Base-by-base conservation (phyloP, 1,140 invertebrate genomes). In the Notospermus geniculatus region DNA sequence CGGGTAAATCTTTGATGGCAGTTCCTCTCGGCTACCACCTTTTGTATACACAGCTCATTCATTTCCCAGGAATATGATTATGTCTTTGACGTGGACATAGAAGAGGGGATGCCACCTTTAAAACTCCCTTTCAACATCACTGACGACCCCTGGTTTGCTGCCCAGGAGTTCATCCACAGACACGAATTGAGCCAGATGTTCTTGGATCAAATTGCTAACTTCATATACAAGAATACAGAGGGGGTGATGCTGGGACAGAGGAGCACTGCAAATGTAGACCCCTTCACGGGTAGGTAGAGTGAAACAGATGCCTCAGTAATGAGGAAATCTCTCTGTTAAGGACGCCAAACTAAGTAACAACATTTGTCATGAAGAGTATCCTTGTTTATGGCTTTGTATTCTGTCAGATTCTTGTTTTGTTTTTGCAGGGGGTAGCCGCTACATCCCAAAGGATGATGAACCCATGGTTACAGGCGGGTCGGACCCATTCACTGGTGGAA, bases 171-270 rank as follows among this genome's bases (percentile, higher is more conserved):
- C 73, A 83, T 89, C 28, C 80, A 87, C 62, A 83, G 86, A 70
- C 86, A 98, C 78, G 84, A 90, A 69, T 84, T 98, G 41, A 89
- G 88, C 62, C 91, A 93, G 81, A 32, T 73, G 57, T 81, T 77
- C 55, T 85, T 97, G 50, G 93, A 97, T 72, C 90, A 95, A 84
- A 91, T 97, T 28, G 93, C 93, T n/a, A 91, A 95, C 82, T 97
- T 97, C 78, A 95, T 98, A 62, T 85, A 93, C 17, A 90, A 88
- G 63, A 97, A 97, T 82, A 85, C 84, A 27, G 82, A 83, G 71
- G 80, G 79, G 36, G 73, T 77, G 19, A 74, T 74, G 22, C 60
- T 80, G 22, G 75, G 70, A 17, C 66, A 64, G 55, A 64, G 60
- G 9, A 58, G 62, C 2, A 50, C 59, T 17, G 43, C 30, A 36